Percentiles rank a stretch among this genome's conserved stretches.
Conservation (phyloP, 1,140 invertebrate genomes). For the Trialeurodes vaporariorum region DNA sequence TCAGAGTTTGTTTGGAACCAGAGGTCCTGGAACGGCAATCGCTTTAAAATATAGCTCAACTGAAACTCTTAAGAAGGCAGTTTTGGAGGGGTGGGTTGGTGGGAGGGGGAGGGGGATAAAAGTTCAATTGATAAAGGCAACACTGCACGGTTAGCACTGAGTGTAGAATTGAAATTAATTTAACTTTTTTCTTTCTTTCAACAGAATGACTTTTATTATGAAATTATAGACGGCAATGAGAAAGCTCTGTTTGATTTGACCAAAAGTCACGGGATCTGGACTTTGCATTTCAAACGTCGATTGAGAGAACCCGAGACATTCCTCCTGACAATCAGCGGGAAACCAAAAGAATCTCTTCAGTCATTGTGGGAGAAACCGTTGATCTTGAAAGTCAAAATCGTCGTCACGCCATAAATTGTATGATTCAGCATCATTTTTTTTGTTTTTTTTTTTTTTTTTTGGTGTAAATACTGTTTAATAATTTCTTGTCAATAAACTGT, state of each 20-base stretch:
- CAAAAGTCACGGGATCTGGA: constrained; percentile 48
- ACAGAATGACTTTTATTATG: constrained; percentile 49
- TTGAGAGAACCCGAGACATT: constrained; percentile 43
- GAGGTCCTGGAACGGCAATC: no score
- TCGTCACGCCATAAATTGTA: constrained; percentile 33
- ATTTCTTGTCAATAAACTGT: no score
- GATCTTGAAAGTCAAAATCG: constrained; percentile 38
- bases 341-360: constrained; percentile 26
- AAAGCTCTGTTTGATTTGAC: constrained; percentile 49
- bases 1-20: no score
- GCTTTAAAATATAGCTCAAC: no score
- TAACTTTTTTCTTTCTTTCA: constrained; percentile 19
- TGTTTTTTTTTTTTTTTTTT: not conserved
- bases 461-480: no score
- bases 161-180: constrained; percentile 9
- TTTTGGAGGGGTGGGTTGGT: no score
- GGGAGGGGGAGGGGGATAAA: no score
- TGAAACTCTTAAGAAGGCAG: no score
- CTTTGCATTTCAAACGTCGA: constrained; percentile 46
- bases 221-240: constrained; percentile 51
- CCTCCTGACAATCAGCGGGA: constrained; percentile 44
- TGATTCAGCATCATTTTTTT: no score
- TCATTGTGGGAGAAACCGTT: constrained; percentile 41
- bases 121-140: constrained; percentile 10
- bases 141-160: constrained; percentile 14